Evolutionary conservation across 2,888 invertebrate species (phyloP).

Genomic region (Noctua fimbriata): DNA sequence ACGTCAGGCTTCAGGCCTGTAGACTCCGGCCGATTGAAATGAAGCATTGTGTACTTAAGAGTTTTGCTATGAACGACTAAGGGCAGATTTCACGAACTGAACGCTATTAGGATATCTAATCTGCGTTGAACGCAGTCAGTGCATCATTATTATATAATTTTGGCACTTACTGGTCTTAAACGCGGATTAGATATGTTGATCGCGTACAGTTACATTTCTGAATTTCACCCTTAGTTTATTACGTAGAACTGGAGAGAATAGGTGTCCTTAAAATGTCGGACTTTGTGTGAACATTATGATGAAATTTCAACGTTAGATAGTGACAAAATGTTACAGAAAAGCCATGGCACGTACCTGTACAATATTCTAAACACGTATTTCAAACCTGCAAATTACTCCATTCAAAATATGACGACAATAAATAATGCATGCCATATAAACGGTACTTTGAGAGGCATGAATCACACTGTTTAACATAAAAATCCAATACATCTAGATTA

Average conservation of each 20-base stretch:
- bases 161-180: not conserved
- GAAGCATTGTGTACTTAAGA: conserved; percentile 42
- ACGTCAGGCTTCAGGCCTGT: conserved; percentile 72
- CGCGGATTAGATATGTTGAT: not conserved
- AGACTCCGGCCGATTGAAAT: conserved; percentile 55
- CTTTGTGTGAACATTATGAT: not conserved
- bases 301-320: not conserved
- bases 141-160: not conserved
- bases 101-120: not conserved
- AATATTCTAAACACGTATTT: conserved; percentile 24
- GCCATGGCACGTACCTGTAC: not conserved
- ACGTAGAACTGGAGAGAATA: not conserved
- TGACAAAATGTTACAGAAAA: not conserved
- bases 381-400: conserved; percentile 23
- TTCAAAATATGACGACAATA: conserved; percentile 34
- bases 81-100: not conserved
- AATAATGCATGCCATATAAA: conserved; percentile 41
- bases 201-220: not conserved
- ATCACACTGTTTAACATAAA: conserved; percentile 49
- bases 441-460: conserved; percentile 16
- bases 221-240: not conserved
- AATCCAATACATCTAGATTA: conserved; percentile 54
- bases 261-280: not conserved
- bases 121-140: not conserved
- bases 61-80: conserved; percentile 19